Base-by-base conservation (phyloP, 1,140 invertebrate species). In the Capitella teleta region DNA sequence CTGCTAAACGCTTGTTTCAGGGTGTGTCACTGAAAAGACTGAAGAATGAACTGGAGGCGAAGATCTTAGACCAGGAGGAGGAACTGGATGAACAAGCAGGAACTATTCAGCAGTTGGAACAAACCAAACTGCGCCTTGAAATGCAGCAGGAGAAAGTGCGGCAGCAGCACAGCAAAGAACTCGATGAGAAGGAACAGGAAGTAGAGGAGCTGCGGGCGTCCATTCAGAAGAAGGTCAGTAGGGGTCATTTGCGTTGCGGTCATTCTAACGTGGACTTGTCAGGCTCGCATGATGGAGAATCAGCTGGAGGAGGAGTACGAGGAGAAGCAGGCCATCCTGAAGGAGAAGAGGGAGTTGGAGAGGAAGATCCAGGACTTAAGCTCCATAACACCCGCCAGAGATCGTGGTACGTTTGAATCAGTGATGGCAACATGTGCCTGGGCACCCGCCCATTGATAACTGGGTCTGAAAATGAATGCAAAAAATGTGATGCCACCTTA, bases 61-160 rank as follows among this genome's bases (percentile, higher is more conserved):
- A 87, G 52, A 67, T 82, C 3, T 83, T 88, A 61, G 90, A 95
- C 61, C 89, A 93, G 74, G 90, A 95, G 61, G 91, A 95, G 68
- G 91, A 95, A 64, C 72, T 95, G 23, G 91, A 96, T 64, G 90
- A 95, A 61, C 76, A 93, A 55, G 89, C 90, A 0, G 90, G 87
- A 19, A 60, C 63, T 46, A 70, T 72, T 26, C 89, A 73, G 47
- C 66, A 70, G 47, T 51, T 70, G 34, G 67, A 68, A 81, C 86
- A 73, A 64, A 85, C 87, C 1, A 94, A 94, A 67, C 72, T 93
- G 5, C 77, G 87, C 0, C 73, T 95, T 32, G 90, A 95, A 66
- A 94, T 95, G 90, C 80, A 83, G 24, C 72, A 93, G 45, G 90
- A 95, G 69, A 88, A 91, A 55, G 80, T 86, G 67, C 80, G 87